phyloP scores from a whole-genome alignment of 2,797 vertebrate genomes.

The Dipus sagitta region DNA sequence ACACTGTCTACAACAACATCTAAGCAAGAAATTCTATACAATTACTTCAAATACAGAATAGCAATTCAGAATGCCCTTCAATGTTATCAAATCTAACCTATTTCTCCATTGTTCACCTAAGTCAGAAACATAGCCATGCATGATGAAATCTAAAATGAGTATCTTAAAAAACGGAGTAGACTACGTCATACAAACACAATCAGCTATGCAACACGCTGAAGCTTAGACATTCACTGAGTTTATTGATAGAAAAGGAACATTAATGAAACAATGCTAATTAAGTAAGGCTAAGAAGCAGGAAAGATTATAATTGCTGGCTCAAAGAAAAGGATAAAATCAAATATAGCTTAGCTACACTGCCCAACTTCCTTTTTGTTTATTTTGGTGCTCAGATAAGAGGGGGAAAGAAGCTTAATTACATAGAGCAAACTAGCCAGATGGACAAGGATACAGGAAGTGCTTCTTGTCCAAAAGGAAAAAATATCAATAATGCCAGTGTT shows the following conservation, averaged over 20 bases:
- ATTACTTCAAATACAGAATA: slow-evolving; percentile 47
- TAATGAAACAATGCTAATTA: slow-evolving; percentile 5
- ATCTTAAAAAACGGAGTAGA: not conserved
- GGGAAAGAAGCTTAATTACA: not conserved
- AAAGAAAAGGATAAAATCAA: slow-evolving; percentile 5
- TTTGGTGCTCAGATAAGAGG: not conserved
- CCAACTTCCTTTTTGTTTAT: slow-evolving; percentile 47
- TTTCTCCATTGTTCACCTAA: slow-evolving; percentile 18
- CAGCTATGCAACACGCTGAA: slow-evolving; percentile 21
- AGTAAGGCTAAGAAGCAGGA: not conserved
- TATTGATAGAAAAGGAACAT: slow-evolving; percentile 33
- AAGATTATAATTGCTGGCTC: slow-evolving; percentile 7
- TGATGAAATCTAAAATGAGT: slow-evolving; percentile 39
- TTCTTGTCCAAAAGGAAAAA: slow-evolving; percentile 54
- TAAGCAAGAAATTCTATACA: slow-evolving; percentile 37
- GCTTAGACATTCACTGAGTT: not conserved
- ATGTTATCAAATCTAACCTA: slow-evolving; percentile 20
- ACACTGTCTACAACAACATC: not conserved
- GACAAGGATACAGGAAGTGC: slow-evolving; percentile 61
- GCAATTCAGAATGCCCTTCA: slow-evolving; percentile 11
- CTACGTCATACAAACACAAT: not conserved
- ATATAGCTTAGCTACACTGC: not conserved
- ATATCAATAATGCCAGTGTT: slow-evolving; percentile 24
- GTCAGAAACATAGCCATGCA: not conserved
- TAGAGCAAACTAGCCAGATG: slow-evolving; percentile 5